Conservation (phyloP, 2,888 invertebrate genomes). For the Drosophila robusta region DNA sequence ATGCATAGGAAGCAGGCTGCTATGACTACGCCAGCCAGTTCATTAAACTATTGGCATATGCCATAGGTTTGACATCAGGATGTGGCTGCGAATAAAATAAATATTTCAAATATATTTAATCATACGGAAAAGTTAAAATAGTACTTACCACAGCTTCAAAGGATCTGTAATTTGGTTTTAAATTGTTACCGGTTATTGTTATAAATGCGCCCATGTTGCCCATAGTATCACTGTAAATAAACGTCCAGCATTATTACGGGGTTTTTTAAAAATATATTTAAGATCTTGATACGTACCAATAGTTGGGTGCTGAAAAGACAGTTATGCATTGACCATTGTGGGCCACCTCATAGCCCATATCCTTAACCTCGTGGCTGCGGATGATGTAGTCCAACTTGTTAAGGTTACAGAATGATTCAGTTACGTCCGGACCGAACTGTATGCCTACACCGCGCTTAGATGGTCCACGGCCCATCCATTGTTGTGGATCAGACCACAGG, state of each 20-base stretch:
- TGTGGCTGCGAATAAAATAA: conserved; percentile 90
- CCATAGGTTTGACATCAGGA: conserved; percentile 98
- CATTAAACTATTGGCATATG: conserved; percentile 95
- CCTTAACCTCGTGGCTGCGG: conserved; percentile 98
- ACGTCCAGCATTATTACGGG: not conserved
- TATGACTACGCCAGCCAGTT: conserved; percentile 86
- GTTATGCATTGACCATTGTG: conserved; percentile 99
- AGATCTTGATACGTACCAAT: conserved; percentile 90
- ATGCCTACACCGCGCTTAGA: conserved; percentile 99
- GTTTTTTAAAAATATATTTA: too few species aligned
- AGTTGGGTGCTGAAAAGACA: conserved; percentile 99
- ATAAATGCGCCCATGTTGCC: conserved; percentile 99
- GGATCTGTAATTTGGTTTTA: conserved; percentile 95
- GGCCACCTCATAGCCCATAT: conserved; percentile 97
- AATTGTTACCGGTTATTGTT: conserved; percentile 95
- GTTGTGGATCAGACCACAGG: conserved; percentile 99
- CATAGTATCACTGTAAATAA: conserved; percentile 95
- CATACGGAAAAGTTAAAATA: too few species aligned
- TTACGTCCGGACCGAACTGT: conserved; percentile 99
- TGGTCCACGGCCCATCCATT: conserved; percentile 93
- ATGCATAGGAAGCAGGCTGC: conserved; percentile 43
- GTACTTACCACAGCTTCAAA: conserved; percentile 97
- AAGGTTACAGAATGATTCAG: conserved; percentile 91
- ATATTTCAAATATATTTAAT: not conserved
- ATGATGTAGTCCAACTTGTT: conserved; percentile 97